Evolutionary conservation across 2,888 invertebrate genomes (phyloP).

Genomic region (Lacanobia oleracea): DNA sequence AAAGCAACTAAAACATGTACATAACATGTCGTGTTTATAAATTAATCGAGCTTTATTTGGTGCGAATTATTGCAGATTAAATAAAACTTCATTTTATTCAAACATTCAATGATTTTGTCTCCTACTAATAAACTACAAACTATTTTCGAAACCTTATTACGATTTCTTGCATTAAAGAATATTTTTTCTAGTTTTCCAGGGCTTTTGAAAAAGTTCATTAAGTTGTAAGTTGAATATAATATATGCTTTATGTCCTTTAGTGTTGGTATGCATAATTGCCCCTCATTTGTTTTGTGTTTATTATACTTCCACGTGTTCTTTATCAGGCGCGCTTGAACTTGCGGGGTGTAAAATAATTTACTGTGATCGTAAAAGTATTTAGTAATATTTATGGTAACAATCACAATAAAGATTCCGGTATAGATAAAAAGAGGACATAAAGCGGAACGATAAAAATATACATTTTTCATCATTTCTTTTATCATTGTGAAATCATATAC

Average conservation of each 20-base stretch:
- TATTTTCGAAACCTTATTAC: too few relatives aligned
- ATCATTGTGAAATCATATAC: constrained; percentile 1
- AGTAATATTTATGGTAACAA: constrained; percentile 19
- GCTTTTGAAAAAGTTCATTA: too few relatives aligned
- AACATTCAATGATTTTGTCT: too few relatives aligned
- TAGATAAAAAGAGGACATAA: constrained; percentile 25
- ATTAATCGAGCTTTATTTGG: not conserved
- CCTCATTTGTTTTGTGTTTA: not conserved
- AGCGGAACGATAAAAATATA: not conserved
- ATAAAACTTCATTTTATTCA: too few relatives aligned
- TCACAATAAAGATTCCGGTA: constrained; percentile 37
- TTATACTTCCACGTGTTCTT: not conserved
- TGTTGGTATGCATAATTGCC: not conserved
- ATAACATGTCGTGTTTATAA: not conserved
- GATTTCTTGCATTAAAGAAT: too few relatives aligned
- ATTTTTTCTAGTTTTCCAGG: too few relatives aligned
- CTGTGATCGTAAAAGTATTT: constrained; percentile 20
- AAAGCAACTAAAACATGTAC: not conserved
- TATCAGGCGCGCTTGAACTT: not conserved
- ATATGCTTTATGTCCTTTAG: not conserved
- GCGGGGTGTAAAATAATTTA: constrained; percentile 18
- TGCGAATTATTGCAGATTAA: not conserved
- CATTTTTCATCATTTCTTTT: not conserved
- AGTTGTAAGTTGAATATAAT: not conserved
- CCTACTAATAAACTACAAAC: too few relatives aligned